Evolutionary conservation across 2,797 vertebrate species (phyloP), one percentile per base, ranked within the genome.

Genomic region (Siniperca undulata): DNA sequence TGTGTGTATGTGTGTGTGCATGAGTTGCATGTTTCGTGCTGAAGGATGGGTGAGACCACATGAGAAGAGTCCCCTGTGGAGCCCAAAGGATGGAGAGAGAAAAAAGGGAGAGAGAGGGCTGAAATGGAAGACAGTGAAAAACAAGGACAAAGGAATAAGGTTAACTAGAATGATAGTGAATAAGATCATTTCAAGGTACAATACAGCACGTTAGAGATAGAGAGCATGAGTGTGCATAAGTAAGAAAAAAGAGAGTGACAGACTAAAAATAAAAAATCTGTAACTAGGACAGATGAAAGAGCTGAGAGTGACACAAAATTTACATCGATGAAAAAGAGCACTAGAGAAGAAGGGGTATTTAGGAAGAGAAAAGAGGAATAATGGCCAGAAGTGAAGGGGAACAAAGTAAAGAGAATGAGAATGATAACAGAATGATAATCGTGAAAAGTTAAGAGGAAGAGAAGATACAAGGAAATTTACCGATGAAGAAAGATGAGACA

Each of bases 31-130:
- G 78, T 72, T 87, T 80, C 16, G 1, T 67, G 78, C 58, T 83
- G 80, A 80, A 3, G 46, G 78, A 85, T 7, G 17, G 40, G 22
- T 58, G 48, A 87, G 58, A 78, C 59, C 46, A 50, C 56, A 86
- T 9, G 74, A 78, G 42, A 74, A 42, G 36, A 42, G 60, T 44
- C 71, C 61, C 71, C 65, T n/a, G 73, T 75, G 74, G 60, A 82
- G 71, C 65, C 55, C 27, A 11, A 36, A 85, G 68, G 52, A 64
- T 4, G 14, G 14, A 20, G 40, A 42, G 11, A 42, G 34, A 40
- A 16, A 44, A 40, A 16, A 38, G 20, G 13, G 20, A 59, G 2
- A 24, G 65, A 55, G 48, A 48, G 22, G 30, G 10, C 20, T 73
- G 22, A 70, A 59, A 76, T 19, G 53, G 19, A 55, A 48, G 56